phyloP scores from a whole-genome alignment of 2,888 invertebrate genomes.

The Apodemia zela region DNA sequence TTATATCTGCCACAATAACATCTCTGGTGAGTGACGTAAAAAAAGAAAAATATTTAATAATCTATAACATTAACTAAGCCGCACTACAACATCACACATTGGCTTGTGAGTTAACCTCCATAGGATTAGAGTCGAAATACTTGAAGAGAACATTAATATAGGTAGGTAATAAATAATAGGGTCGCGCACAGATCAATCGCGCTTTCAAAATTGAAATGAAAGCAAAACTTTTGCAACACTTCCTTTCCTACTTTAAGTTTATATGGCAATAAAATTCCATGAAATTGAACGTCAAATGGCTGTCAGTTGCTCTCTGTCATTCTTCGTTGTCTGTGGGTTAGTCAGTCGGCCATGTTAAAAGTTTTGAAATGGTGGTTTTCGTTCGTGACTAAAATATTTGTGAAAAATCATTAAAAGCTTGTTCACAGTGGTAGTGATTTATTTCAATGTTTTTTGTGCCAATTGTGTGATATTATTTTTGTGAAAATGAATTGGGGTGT shows the following conservation, averaged over 20 bases:
- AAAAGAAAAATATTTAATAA: too few relatives aligned
- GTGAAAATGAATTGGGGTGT: slow-evolving; percentile 84
- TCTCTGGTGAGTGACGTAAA: too few relatives aligned
- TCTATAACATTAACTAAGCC: too few relatives aligned
- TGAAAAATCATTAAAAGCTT: slow-evolving; percentile 49
- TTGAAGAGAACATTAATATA: too few relatives aligned
- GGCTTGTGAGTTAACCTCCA: too few relatives aligned
- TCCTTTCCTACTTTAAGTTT: background rate
- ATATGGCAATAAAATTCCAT: slow-evolving; percentile 15
- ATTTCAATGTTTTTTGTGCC: slow-evolving; percentile 73
- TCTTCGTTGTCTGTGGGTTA: slow-evolving; percentile 35
- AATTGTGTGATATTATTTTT: slow-evolving; percentile 61
- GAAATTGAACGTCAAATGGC: background rate
- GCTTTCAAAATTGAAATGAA: too few relatives aligned
- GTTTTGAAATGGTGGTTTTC: slow-evolving; percentile 68
- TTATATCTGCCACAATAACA: too few relatives aligned
- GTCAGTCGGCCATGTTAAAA: slow-evolving; percentile 78
- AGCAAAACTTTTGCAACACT: background rate
- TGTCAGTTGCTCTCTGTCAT: slow-evolving; percentile 25
- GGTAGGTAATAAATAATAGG: too few relatives aligned
- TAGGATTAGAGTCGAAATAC: too few relatives aligned
- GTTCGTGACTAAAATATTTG: slow-evolving; percentile 44
- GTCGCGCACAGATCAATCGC: too few relatives aligned
- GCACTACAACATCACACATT: too few relatives aligned
- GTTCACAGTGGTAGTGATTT: slow-evolving; percentile 57